These are phyloP conservation scores for Tragelaphus strepsiceros DNA, from an alignment of 2,113 vertebrate genomes.

Conservation along the genomic window DNA sequence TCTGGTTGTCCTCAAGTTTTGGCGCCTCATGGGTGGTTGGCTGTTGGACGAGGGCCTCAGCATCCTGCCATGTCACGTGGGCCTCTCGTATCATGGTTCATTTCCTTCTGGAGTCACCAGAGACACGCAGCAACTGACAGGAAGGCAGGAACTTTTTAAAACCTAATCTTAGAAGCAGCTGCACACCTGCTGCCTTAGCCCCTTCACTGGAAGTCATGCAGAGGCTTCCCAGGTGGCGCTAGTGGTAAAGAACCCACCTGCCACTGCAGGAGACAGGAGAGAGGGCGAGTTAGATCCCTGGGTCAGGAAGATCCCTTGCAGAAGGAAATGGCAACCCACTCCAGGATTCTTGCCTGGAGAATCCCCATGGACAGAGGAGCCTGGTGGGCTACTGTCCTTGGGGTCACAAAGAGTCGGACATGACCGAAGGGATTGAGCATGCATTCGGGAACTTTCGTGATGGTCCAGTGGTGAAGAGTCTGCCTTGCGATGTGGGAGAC, in stretches of 20 bases:
- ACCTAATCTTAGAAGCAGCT: background rate
- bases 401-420: background rate
- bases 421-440: background rate
- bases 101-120: background rate
- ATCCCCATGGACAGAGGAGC: background rate
- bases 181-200: background rate
- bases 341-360: background rate
- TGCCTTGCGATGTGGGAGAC: background rate
- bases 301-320: background rate
- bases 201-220: too few relatives aligned
- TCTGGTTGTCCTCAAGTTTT: background rate
- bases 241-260: background rate
- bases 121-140: background rate
- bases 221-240: background rate
- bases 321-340: background rate
- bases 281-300: background rate
- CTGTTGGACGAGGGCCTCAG: background rate
- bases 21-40: background rate
- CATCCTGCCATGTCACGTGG: background rate
- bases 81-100: rapidly evolving
- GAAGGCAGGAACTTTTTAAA: background rate
- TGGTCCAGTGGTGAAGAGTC: background rate
- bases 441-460: background rate
- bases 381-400: background rate
- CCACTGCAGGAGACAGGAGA: background rate